phyloP scores from a whole-genome alignment of 1,140 invertebrate genomes.

The Orius laevigatus region DNA sequence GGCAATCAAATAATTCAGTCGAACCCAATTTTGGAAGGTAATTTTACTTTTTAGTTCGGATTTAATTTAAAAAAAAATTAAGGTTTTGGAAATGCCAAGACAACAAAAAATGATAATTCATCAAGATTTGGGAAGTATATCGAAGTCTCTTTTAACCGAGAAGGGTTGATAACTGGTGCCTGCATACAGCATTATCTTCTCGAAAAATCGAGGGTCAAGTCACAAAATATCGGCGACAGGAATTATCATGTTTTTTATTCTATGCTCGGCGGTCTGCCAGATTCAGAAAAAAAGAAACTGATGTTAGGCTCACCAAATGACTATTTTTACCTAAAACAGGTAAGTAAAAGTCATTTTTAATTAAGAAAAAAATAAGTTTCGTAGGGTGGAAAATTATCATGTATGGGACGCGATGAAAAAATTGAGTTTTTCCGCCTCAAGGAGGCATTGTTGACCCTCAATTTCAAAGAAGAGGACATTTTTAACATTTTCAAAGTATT shows the following conservation, averaged over 20 bases:
- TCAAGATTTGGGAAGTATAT: conserved; percentile 95
- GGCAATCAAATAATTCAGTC: conserved; percentile 87
- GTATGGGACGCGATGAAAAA: conserved; percentile 88
- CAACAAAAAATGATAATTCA: conserved; percentile 96
- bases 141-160: conserved; percentile 91
- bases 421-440: conserved; percentile 93
- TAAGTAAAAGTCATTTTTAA: no score
- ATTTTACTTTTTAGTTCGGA: conserved; percentile 9
- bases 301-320: conserved; percentile 73
- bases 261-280: conserved; percentile 77
- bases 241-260: conserved; percentile 99
- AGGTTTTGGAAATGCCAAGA: conserved; percentile 99
- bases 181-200: conserved; percentile 97
- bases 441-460: conserved; percentile 95
- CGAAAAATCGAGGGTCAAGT: conserved; percentile 95
- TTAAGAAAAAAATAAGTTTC: conserved; percentile 26
- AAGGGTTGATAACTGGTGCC: conserved; percentile 92
- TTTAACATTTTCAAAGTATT: conserved; percentile 91
- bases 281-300: conserved; percentile 78
- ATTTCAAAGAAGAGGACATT: conserved; percentile 88
- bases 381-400: conserved; percentile 79
- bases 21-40: conserved; percentile 73
- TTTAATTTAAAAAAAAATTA: conserved; percentile 28
- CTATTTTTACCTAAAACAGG: conserved; percentile 84
- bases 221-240: conserved; percentile 82